Evolutionary conservation across 1,140 invertebrate genomes (phyloP), one percentile per base, ranked within the genome.

Genomic region (Acyrthosiphon pisum): DNA sequence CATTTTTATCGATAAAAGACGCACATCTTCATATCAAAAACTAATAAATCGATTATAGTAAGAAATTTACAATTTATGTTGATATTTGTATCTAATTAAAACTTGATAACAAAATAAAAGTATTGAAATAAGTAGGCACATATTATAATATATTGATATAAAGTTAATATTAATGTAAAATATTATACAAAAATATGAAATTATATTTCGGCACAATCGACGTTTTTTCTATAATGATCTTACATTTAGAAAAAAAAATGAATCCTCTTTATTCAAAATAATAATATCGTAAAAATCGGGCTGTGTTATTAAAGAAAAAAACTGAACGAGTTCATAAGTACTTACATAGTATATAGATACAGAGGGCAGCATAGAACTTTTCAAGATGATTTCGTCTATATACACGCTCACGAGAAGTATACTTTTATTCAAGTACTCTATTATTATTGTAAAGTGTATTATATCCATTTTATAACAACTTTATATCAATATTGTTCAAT

Each of bases 401-500:
- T 20, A 84, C 35, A 26, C 20, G 20, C 50, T 53, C 22, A 23
- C 3, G 22, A 4, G 22, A 84, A 84, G 35, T 84, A 41, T 84
- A 84, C 83, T 84, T 37, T 41, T 23, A 41, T 84, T 84, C 81
- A 1, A 84, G 81, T 84, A 23, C 37, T 86, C 44, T 86, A 46
- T 86, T 86, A n/a, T 86, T 86, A 26, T 41, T 53, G 84, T 18
- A 53, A 48, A 30, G 48, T 37, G 22, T 37, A 18, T 76, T 76
- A 26, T 89, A 89, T 56, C 56, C 48, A 26, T 87, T 48, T 48
- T 89, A 26, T 37, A 89, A 46, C 0, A 89, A 26, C 7, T 37
- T 56, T 56, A 56, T 56, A 89, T 37, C 35, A 89, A 89, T 89
- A 56, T 11, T 89, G 88, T 89, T 56, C 35, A 56, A 53, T 53